Conservation (phyloP, 2,113 vertebrate species). For the Oryzias curvinotus region DNA sequence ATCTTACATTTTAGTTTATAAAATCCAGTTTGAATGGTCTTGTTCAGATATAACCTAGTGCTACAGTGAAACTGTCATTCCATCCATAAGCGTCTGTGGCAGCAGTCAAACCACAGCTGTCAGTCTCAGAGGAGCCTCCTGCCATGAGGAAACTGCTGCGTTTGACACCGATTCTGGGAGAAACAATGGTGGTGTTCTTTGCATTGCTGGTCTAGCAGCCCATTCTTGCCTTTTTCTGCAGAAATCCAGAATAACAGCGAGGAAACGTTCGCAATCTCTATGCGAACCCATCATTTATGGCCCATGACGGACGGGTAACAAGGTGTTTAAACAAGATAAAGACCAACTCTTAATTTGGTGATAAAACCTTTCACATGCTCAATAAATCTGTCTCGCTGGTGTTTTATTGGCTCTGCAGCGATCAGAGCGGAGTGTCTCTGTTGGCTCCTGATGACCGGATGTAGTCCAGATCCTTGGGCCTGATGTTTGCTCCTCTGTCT, state of each 20-base stretch:
- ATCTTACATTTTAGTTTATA: no score
- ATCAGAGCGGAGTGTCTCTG: slow-evolving; percentile 11
- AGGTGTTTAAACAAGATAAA: slow-evolving; percentile 24
- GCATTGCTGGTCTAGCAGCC: no score
- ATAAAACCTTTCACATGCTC: slow-evolving; percentile 20
- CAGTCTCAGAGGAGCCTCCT: no score
- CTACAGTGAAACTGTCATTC: no score
- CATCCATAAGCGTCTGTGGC: no score
- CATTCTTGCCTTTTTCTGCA: neutral
- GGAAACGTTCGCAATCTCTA: neutral
- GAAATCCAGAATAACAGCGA: slow-evolving; percentile 36
- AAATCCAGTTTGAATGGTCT: no score
- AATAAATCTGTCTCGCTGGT: slow-evolving; percentile 11
- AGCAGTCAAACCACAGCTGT: no score
- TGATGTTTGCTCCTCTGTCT: slow-evolving; percentile 22
- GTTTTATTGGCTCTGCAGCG: slow-evolving; percentile 1
- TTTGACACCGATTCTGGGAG: no score
- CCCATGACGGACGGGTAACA: neutral
- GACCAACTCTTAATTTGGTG: slow-evolving; percentile 18
- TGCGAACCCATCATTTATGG: neutral
- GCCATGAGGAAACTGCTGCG: no score
- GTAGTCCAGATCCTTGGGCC: slow-evolving; percentile 14
- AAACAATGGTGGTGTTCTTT: no score
- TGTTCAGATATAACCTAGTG: no score
- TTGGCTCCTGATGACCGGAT: neutral